Percentiles rank a stretch among this genome's conserved stretches.
phyloP scores from a whole-genome alignment of 2,797 vertebrate species.

The Esox lucius region DNA sequence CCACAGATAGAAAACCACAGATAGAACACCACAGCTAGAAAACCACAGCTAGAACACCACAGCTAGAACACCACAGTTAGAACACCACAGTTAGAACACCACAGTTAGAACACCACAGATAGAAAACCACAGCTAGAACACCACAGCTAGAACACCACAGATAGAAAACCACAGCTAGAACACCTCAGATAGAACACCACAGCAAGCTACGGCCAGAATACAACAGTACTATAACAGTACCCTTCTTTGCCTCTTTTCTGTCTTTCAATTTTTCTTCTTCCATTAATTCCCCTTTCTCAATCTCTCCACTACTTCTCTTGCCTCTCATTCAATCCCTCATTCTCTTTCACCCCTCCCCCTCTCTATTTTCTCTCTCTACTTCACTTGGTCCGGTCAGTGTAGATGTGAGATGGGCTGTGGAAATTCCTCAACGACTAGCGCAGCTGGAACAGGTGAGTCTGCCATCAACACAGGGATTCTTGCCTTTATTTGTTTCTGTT shows the following conservation, averaged over 20 bases:
- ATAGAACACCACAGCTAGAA: too few species aligned
- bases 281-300: background rate
- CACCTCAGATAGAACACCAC: too few species aligned
- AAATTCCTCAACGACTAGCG: background rate
- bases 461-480: background rate
- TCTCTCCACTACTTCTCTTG: background rate
- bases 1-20: too few species aligned
- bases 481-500: too few species aligned
- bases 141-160: too few species aligned
- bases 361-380: background rate
- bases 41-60: too few species aligned
- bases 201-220: background rate
- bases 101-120: too few species aligned
- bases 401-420: constrained; percentile 26
- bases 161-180: too few species aligned
- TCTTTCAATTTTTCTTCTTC: background rate
- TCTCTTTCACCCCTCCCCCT: background rate
- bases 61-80: too few species aligned
- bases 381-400: background rate
- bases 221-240: background rate
- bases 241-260: background rate
- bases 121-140: too few species aligned
- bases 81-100: too few species aligned
- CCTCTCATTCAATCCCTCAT: background rate
- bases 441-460: constrained; percentile 8